These are phyloP conservation scores for Paralichthys olivaceus DNA, from an alignment of 2,113 vertebrate species.

Conservation along the genomic window DNA sequence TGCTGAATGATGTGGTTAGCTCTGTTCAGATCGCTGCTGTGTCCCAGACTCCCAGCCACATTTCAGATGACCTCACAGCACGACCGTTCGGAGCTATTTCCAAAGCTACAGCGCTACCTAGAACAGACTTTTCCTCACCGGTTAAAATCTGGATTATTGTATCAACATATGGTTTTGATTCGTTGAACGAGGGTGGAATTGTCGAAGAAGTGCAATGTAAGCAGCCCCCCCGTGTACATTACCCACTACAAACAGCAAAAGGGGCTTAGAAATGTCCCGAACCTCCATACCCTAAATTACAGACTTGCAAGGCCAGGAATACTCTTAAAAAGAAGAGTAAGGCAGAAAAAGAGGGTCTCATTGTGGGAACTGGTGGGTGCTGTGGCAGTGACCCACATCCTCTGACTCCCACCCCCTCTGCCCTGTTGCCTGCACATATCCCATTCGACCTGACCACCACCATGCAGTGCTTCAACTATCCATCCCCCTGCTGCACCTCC, in stretches of 20 bases:
- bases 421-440: slow-evolving; percentile 26
- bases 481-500: background rate
- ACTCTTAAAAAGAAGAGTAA: slow-evolving; percentile 65
- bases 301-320: slow-evolving; percentile 72
- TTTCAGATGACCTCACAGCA: slow-evolving; percentile 62
- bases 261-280: slow-evolving; percentile 58
- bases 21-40: slow-evolving; percentile 33
- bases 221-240: slow-evolving; percentile 59
- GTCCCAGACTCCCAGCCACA: slow-evolving; percentile 43
- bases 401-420: slow-evolving; percentile 39
- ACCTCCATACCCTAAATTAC: slow-evolving; percentile 69
- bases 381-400: slow-evolving; percentile 78
- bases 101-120: slow-evolving; percentile 45
- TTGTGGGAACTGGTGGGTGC: slow-evolving; percentile 74
- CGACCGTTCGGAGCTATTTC: slow-evolving; percentile 46
- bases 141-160: slow-evolving; percentile 51
- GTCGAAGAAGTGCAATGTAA: slow-evolving; percentile 67
- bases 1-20: slow-evolving; percentile 54
- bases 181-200: slow-evolving; percentile 52
- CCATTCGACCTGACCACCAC: slow-evolving; percentile 48
- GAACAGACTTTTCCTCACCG: slow-evolving; percentile 22
- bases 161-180: slow-evolving; percentile 77
- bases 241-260: slow-evolving; percentile 63
- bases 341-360: slow-evolving; percentile 71
- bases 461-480: background rate